A percentile compares a stretch with the other conserved stretches of the same genome.
Evolutionary conservation across 1,140 invertebrate species (phyloP).

Genomic region (Tetranychus cinnabarinus): DNA sequence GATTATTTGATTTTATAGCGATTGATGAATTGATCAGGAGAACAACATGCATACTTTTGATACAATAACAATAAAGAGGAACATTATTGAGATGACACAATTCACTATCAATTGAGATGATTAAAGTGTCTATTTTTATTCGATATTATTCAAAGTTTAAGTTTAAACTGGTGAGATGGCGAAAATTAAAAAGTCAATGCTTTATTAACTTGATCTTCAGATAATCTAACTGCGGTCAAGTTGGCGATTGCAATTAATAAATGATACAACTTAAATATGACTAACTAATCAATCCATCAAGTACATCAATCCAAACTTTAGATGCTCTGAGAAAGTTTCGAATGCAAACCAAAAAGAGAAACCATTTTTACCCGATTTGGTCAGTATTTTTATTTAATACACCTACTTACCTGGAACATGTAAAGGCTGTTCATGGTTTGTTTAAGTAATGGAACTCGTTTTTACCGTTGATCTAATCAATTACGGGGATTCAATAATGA

Average conservation of each 20-base stretch:
- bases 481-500: no score
- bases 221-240: neutral
- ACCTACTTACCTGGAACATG: no score
- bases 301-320: no score
- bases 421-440: no score
- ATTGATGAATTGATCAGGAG: constrained; percentile 37
- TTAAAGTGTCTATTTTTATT: neutral
- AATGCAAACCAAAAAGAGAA: no score
- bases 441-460: no score
- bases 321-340: no score
- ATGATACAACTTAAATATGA: no score
- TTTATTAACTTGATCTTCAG: neutral
- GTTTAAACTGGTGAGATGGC: neutral
- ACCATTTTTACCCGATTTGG: no score
- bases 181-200: neutral
- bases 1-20: constrained; percentile 26
- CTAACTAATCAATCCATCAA: no score
- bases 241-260: neutral
- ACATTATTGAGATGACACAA: neutral
- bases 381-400: no score
- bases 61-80: neutral
- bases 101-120: neutral
- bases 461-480: no score
- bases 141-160: constrained; percentile 1
- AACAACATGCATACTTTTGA: constrained; percentile 30